Percentiles rank a stretch among this genome's conserved stretches.
These are phyloP conservation scores for Ochotona curzoniae DNA, from an alignment of 2,113 vertebrate species.

Conservation along the genomic window DNA sequence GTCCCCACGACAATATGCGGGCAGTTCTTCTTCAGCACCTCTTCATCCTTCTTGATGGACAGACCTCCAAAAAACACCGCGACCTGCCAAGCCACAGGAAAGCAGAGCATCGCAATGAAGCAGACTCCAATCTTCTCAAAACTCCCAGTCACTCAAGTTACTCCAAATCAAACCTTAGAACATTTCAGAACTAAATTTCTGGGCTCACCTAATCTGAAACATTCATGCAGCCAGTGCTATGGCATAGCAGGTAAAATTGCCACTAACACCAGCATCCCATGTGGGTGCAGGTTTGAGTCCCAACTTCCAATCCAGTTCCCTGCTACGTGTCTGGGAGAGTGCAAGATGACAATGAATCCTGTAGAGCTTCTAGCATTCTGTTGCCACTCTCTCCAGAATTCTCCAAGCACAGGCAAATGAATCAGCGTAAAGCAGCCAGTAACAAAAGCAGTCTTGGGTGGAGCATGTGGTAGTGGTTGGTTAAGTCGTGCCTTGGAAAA, in stretches of 20 bases:
- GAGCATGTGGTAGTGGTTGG: no score
- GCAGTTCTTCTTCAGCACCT: slow-evolving; percentile 90
- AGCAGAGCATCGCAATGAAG: not conserved
- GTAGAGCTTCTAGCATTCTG: not conserved
- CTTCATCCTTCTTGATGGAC: slow-evolving; percentile 92
- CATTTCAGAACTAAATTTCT: not conserved
- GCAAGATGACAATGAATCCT: not conserved
- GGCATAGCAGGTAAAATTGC: no score
- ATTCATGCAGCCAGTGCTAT: not conserved
- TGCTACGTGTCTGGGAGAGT: no score
- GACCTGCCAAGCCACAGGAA: slow-evolving; percentile 81
- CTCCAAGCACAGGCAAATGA: not conserved
- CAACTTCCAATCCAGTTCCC: no score
- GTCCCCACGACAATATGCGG: slow-evolving; percentile 92
- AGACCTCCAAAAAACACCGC: slow-evolving; percentile 92
- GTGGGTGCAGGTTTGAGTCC: no score
- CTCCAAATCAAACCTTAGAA: not conserved
- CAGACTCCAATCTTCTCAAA: not conserved
- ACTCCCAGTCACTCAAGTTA: not conserved
- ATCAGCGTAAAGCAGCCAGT: not conserved
- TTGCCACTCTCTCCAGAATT: not conserved
- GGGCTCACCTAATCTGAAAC: not conserved
- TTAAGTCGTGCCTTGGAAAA: no score
- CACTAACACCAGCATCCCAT: no score
- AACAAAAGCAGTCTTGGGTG: no score